Evolutionary conservation across 2,888 invertebrate species (phyloP).

Genomic region (Drosophila pseudotakahashii): DNA sequence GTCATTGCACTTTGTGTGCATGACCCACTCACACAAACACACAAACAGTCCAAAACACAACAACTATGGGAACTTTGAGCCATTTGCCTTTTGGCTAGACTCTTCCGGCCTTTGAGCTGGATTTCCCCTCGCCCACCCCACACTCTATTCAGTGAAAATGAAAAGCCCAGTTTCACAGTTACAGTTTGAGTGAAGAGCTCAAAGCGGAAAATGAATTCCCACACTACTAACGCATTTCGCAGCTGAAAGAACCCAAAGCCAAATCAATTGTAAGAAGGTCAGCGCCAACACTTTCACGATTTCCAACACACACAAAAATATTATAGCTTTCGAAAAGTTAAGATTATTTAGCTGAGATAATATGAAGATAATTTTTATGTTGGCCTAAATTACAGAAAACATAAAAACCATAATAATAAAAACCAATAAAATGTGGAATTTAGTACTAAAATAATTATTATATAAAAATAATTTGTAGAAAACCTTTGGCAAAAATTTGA

Average conservation of each 20-base stretch:
- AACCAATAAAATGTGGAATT: not conserved
- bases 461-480: too few relatives aligned
- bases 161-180: constrained; percentile 63
- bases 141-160: constrained; percentile 33
- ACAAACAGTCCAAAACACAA: constrained; percentile 1
- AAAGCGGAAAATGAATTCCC: constrained; percentile 59
- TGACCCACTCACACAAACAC: constrained; percentile 31
- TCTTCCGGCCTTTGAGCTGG: constrained; percentile 68
- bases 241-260: constrained; percentile 31
- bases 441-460: too few relatives aligned
- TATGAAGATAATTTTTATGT: not conserved
- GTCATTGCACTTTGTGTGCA: constrained; percentile 68
- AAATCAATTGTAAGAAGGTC: constrained; percentile 77
- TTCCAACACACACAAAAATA: not conserved
- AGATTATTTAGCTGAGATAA: not conserved
- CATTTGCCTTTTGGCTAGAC: constrained; percentile 65
- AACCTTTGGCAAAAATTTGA: too few relatives aligned
- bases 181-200: constrained; percentile 66
- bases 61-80: constrained; percentile 56
- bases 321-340: not conserved
- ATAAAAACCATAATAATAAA: not conserved
- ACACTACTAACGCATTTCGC: constrained; percentile 34
- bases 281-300: constrained; percentile 24
- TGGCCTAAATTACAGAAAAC: too few relatives aligned
- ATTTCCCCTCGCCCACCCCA: constrained; percentile 2